Evolutionary conservation across 2,113 vertebrate genomes (phyloP).

Genomic region (Perccottus glenii): DNA sequence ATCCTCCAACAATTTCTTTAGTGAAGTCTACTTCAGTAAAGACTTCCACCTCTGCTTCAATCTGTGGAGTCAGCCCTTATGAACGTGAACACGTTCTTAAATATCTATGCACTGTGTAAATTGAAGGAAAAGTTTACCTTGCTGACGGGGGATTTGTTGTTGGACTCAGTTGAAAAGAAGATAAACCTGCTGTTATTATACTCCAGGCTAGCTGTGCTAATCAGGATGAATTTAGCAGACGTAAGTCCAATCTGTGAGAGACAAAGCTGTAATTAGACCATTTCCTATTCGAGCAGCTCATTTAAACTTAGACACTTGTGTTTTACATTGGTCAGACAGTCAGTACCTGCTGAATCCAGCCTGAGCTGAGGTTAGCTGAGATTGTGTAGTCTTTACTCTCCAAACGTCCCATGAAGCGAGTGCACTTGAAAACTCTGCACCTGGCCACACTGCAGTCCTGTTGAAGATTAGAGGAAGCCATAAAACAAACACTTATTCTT

Average conservation of each 20-base stretch:
- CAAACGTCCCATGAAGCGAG: conserved; percentile 40
- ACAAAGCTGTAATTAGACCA: background rate
- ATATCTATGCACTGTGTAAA: background rate
- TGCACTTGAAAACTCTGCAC: conserved; percentile 76
- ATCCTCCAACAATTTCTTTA: conserved; percentile 77
- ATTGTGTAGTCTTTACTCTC: conserved; percentile 66
- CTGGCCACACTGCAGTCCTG: conserved; percentile 80
- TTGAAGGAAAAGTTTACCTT: conserved; percentile 60
- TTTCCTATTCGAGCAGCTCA: background rate
- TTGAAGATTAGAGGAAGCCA: background rate
- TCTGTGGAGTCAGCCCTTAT: conserved; percentile 53
- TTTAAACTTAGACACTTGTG: background rate
- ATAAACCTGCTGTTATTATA: conserved; percentile 73
- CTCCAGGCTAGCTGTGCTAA: conserved; percentile 75
- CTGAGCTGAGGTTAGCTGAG: conserved; percentile 77
- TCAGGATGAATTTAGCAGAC: conserved; percentile 62
- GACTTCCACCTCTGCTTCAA: conserved; percentile 76
- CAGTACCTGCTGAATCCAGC: conserved; percentile 81
- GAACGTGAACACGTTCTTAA: background rate
- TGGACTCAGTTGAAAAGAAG: conserved; percentile 64
- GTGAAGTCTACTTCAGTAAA: conserved; percentile 64
- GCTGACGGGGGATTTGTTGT: conserved; percentile 55
- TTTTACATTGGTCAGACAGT: background rate
- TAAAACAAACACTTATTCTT: fast-evolving
- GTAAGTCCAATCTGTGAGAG: conserved; percentile 60